Evolutionary conservation across 2,888 invertebrate species (phyloP), one percentile per base, ranked within the genome.

Genomic region (Melitaea athalia): DNA sequence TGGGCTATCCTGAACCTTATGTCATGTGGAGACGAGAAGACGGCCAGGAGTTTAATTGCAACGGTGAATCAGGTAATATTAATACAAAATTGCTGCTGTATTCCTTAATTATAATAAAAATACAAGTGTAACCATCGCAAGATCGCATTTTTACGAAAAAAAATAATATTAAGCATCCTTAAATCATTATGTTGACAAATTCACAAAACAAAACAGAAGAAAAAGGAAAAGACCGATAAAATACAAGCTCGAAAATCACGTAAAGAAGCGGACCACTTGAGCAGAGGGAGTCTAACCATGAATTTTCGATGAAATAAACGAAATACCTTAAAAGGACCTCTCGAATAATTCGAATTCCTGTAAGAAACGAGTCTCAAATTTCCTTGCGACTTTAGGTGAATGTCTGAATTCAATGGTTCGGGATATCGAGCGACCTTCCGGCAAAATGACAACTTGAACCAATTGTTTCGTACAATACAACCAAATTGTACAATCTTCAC

Each of bases 21-120:
- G 97, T 98, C 76, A 97, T 97, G 96, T 98, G 98, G 98, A 93
- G 97, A 55, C 93, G 98, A 50, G 98, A 98, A 88, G 98, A 98
- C 81, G 97, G 97, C 68, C 96, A 96, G 79, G 96, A 97, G 83
- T 97, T 98, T 90, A 95, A 96, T 86, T 97, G 97, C 88, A 97
- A 97, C 81, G 97, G 97, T n/a, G 96, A 97, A 85, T 95, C 95
- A 82, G 97, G 97, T 97, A 78, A 70, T 87, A 64, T 33, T 45
- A 66, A 66, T 63, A 52, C n/a, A 5, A 14, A n/a, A 59, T 14
- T 24, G 11, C 17, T 33, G 12, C 43, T 7, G 17, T n/a, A 17
- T 33, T 14, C 17, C 11, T 45, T 11, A 45, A 10, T 24, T 52
- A 10, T 24, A 0, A 24, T 24, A 24, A 52, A 52, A 52, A 52